phyloP scores from a whole-genome alignment of 2,797 vertebrate genomes.

The Pristis pectinata region DNA sequence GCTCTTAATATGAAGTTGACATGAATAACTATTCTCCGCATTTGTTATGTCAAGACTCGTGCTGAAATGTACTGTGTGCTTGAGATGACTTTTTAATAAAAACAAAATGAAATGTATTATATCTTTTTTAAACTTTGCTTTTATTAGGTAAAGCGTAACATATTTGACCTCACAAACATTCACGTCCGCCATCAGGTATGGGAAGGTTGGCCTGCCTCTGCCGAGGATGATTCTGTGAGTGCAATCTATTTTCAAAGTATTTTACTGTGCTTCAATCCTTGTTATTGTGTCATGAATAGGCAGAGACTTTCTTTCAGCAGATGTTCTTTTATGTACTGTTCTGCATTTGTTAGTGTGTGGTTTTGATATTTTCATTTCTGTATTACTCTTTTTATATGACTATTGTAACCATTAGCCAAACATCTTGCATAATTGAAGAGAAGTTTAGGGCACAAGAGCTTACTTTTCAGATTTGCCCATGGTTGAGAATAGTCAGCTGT shows the following conservation, averaged over 20 bases:
- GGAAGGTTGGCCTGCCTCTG: conserved; percentile 95
- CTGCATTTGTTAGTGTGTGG: conserved; percentile 32
- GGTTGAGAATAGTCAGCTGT: conserved; percentile 65
- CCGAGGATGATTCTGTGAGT: conserved; percentile 86
- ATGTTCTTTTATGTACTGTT: conserved; percentile 31
- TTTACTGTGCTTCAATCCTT: conserved; percentile 23
- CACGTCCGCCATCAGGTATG: conserved; percentile 92
- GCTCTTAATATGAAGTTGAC: neutral
- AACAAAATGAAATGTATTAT: neutral
- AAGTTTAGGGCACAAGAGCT: conserved; percentile 45
- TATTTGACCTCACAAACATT: conserved; percentile 96
- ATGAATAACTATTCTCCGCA: neutral
- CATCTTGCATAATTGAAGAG: conserved; percentile 36
- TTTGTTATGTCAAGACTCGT: neutral
- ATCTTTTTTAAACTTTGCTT: conserved; percentile 38
- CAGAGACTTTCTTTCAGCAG: conserved; percentile 8
- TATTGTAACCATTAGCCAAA: conserved; percentile 38
- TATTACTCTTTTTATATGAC: conserved; percentile 32
- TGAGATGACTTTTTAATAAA: conserved; percentile 22
- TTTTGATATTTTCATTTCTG: conserved; percentile 35
- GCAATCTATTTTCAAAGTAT: conserved; percentile 17
- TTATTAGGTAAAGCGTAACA: conserved; percentile 85
- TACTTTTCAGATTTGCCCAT: conserved; percentile 51
- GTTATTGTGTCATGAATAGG: conserved; percentile 5
- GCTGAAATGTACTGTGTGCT: neutral